Percentiles rank a stretch among this genome's conserved stretches.
Evolutionary conservation across 2,113 vertebrate species (phyloP).

Genomic region (Acanthisitta chloris): DNA sequence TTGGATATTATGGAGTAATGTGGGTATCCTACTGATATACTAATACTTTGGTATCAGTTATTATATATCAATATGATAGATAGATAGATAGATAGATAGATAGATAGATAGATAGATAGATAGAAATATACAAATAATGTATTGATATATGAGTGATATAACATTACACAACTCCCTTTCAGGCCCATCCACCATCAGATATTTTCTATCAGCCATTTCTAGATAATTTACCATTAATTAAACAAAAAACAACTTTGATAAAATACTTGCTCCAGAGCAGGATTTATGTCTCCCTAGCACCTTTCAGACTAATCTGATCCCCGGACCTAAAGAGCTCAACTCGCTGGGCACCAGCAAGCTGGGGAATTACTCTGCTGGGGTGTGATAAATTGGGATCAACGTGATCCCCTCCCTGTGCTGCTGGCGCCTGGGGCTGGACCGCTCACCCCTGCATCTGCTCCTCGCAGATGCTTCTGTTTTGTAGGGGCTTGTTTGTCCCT

Average conservation of each 20-base stretch:
- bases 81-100: too few relatives aligned
- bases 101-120: too few relatives aligned
- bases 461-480: conserved; percentile 59
- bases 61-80: not conserved
- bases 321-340: conserved; percentile 40
- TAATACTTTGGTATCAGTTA: not conserved
- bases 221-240: not conserved
- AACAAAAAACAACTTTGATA: not conserved
- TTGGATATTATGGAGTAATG: not conserved
- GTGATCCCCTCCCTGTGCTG: not conserved
- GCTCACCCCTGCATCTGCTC: not conserved
- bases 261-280: not conserved
- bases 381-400: conserved; percentile 66
- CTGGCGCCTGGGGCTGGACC: not conserved
- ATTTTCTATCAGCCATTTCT: not conserved
- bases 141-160: not conserved
- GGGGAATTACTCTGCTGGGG: conserved; percentile 27
- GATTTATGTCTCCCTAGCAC: conserved; percentile 50
- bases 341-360: not conserved
- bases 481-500: conserved; percentile 51
- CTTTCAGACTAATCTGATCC: conserved; percentile 65
- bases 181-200: not conserved
- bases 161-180: not conserved
- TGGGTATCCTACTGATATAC: not conserved
- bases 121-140: too few relatives aligned